phyloP scores from a whole-genome alignment of 53 echinoderm and acorn worm species.

The Mesocentrotus franciscanus region DNA sequence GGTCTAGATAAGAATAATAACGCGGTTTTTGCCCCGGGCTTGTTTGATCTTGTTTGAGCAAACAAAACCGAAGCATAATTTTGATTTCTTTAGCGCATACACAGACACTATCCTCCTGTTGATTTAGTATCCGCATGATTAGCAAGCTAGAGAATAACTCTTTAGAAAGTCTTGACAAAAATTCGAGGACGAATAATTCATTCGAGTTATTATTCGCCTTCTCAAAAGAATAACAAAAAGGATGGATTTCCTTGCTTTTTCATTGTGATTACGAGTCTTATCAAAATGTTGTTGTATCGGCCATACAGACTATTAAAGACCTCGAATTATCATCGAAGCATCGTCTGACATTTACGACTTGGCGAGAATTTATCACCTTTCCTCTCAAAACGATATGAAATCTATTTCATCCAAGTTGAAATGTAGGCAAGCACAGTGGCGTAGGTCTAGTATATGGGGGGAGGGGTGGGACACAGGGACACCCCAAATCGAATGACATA shows the following conservation, averaged over 20 bases:
- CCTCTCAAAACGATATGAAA: too few species aligned
- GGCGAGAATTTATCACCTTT: too few species aligned
- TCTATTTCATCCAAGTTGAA: too few species aligned
- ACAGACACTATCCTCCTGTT: background rate
- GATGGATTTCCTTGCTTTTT: background rate
- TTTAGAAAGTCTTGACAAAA: background rate
- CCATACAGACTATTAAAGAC: background rate
- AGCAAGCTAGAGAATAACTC: background rate
- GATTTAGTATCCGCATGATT: background rate
- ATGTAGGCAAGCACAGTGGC: too few species aligned
- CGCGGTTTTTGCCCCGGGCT: background rate
- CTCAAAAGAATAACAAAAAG: background rate
- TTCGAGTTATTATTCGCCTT: background rate
- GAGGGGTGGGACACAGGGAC: too few species aligned
- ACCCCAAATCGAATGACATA: too few species aligned
- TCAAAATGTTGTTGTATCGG: background rate
- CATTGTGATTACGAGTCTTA: background rate
- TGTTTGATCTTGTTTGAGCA: constrained; percentile 3
- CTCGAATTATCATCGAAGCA: background rate
- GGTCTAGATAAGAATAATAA: background rate
- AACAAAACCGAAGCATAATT: background rate
- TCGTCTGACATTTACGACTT: background rate
- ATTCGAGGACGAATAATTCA: background rate
- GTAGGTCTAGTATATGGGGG: too few species aligned
- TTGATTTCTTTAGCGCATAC: constrained; percentile 8